Percentiles rank a stretch among this genome's conserved stretches.
Evolutionary conservation across 2,113 vertebrate species (phyloP).

Genomic region (Tragelaphus scriptus): DNA sequence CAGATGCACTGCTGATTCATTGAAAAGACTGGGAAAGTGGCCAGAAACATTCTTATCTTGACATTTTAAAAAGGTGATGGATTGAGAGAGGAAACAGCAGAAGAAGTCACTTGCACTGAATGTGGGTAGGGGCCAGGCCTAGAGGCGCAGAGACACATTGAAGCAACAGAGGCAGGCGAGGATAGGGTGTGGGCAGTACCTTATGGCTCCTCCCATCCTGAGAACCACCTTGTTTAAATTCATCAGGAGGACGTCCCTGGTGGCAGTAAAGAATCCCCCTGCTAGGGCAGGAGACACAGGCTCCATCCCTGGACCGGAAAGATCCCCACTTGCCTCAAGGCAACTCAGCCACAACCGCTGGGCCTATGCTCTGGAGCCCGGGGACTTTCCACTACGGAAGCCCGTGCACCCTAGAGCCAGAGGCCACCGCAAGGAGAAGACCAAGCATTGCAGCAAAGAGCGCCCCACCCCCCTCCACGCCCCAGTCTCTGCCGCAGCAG

Average conservation of each 20-base stretch:
- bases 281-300: neutral
- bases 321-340: neutral
- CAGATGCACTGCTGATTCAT: neutral
- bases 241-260: neutral
- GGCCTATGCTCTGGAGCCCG: neutral
- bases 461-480: fast-evolving
- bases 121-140: no score
- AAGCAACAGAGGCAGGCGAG: fast-evolving
- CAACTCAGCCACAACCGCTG: neutral
- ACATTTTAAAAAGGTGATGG: neutral
- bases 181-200: fast-evolving
- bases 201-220: neutral
- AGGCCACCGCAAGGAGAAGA: neutral
- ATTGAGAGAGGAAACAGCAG: neutral
- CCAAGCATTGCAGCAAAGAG: neutral
- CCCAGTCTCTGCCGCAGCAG: neutral
- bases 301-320: fast-evolving
- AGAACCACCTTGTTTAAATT: fast-evolving
- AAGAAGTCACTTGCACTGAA: fast-evolving
- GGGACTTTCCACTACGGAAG: neutral
- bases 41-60: neutral
- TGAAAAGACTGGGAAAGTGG: neutral
- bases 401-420: neutral
- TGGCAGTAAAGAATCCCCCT: neutral
- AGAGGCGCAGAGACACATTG: neutral